Evolutionary conservation across 2,888 invertebrate genomes (phyloP).

Genomic region (Clusia tigrina): DNA sequence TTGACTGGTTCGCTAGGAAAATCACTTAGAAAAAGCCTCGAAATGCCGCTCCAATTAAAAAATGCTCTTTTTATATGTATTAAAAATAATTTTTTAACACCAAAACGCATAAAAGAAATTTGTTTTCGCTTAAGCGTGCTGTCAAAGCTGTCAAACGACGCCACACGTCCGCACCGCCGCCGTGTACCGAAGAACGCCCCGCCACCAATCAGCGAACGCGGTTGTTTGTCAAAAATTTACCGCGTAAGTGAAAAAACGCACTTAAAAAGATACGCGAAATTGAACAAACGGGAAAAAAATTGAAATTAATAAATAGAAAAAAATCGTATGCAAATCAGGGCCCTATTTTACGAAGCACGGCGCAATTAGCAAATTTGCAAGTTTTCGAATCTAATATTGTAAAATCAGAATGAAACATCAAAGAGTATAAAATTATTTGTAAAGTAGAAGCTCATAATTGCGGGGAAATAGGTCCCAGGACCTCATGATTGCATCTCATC

Average conservation of each 20-base stretch:
- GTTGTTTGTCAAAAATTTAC: constrained; percentile 50
- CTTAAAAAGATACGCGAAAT: constrained; percentile 32
- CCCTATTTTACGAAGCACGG: too few relatives aligned
- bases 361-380: too few relatives aligned
- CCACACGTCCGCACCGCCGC: constrained; percentile 19
- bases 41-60: constrained; percentile 15
- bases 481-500: too few relatives aligned
- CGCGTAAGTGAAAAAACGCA: constrained; percentile 46
- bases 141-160: constrained; percentile 21
- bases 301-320: constrained; percentile 16
- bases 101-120: constrained; percentile 14
- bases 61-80: not conserved
- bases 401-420: too few relatives aligned
- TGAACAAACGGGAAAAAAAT: constrained; percentile 24
- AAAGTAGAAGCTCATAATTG: too few relatives aligned
- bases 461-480: too few relatives aligned
- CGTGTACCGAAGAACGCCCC: too few relatives aligned
- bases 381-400: too few relatives aligned
- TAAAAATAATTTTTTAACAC: constrained; percentile 12
- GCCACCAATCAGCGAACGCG: constrained; percentile 12
- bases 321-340: constrained; percentile 21
- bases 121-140: constrained; percentile 16
- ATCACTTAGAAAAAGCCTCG: constrained; percentile 14
- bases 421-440: too few relatives aligned
- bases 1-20: not conserved